phyloP scores from a whole-genome alignment of 2,888 invertebrate species.

The Philonicus albiceps region DNA sequence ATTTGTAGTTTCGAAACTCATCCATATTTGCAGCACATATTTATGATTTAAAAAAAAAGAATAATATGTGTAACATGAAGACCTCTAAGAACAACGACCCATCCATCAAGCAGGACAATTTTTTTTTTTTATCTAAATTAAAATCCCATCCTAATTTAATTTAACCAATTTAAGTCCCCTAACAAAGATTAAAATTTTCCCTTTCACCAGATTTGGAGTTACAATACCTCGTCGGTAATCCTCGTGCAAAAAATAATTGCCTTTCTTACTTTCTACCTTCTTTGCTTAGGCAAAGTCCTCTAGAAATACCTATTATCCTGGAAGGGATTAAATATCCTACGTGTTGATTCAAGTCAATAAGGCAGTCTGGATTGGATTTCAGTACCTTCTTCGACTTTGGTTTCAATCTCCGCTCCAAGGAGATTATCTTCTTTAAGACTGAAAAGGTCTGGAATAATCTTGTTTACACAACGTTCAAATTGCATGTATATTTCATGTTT shows the following conservation, averaged over 20 bases:
- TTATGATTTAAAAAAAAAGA: not conserved
- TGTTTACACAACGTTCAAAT: constrained; percentile 47
- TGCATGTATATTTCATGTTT: constrained; percentile 16
- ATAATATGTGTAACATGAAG: not conserved
- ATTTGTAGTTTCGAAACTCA: no score
- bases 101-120: not conserved
- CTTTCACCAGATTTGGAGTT: not conserved
- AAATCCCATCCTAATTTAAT: constrained; percentile 43
- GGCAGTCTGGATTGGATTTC: constrained; percentile 11
- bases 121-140: not conserved
- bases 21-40: no score
- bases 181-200: constrained; percentile 41
- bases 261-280: not conserved
- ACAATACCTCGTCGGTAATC: not conserved
- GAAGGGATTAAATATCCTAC: not conserved
- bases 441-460: not conserved
- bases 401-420: not conserved
- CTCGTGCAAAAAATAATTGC: not conserved
- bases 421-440: constrained; percentile 11
- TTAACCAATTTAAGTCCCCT: constrained; percentile 39
- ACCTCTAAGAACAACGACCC: not conserved
- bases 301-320: not conserved
- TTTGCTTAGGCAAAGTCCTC: not conserved
- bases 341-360: constrained; percentile 17
- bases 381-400: not conserved